Evolutionary conservation across 1,140 invertebrate genomes (phyloP).

Genomic region (Tachypleus tridentatus): DNA sequence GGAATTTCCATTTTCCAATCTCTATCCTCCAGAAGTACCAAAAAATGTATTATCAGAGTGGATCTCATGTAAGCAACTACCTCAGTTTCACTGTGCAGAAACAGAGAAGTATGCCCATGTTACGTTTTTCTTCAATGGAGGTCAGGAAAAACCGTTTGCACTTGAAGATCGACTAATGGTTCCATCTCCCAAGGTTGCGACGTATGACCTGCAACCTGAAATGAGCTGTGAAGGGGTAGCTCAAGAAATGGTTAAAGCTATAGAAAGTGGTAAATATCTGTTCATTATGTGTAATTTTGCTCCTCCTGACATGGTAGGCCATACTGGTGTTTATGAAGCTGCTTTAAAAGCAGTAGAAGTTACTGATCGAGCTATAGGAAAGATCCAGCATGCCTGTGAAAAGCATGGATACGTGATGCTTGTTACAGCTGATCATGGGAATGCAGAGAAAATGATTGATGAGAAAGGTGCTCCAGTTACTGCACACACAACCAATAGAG

Average conservation of each 20-base stretch:
- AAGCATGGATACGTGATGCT: constrained; percentile 34
- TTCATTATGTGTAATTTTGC: constrained; percentile 43
- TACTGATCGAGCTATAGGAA: constrained; percentile 31
- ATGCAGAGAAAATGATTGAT: constrained; percentile 39
- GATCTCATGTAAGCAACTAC: constrained; percentile 29
- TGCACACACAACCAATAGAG: constrained; percentile 37
- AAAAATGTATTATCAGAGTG: constrained; percentile 39
- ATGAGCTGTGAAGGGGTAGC: constrained; percentile 37
- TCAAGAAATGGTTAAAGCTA: constrained; percentile 36
- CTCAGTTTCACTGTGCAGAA: constrained; percentile 40
- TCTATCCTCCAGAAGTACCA: constrained; percentile 36
- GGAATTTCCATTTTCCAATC: constrained; percentile 35
- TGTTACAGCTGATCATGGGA: constrained; percentile 39
- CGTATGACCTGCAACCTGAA: constrained; percentile 39
- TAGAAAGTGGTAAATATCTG: constrained; percentile 32
- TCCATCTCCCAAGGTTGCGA: constrained; percentile 40
- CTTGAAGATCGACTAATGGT: constrained; percentile 37
- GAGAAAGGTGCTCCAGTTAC: constrained; percentile 35
- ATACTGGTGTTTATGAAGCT: constrained; percentile 39
- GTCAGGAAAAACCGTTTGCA: constrained; percentile 34
- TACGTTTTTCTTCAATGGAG: constrained; percentile 42
- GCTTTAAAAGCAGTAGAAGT: constrained; percentile 37
- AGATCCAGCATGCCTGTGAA: constrained; percentile 34
- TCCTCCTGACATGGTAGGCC: constrained; percentile 41
- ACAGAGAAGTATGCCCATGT: constrained; percentile 42